Percentiles rank a stretch among this genome's conserved stretches.
Evolutionary conservation across 1,140 invertebrate species (phyloP).

Genomic region (Holotrichia oblita): DNA sequence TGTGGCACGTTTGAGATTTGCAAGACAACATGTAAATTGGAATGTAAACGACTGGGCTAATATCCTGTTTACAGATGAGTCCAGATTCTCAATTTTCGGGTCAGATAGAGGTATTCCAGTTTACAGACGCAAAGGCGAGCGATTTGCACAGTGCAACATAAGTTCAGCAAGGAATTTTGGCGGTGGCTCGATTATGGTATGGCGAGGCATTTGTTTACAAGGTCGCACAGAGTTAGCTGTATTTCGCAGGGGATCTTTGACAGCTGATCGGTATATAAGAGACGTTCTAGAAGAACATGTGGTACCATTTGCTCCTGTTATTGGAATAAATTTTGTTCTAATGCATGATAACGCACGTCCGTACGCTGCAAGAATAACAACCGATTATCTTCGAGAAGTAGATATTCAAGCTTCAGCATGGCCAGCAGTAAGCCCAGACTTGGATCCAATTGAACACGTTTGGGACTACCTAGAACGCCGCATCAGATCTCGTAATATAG

Average conservation of each 20-base stretch:
- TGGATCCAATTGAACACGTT: slow-evolving; percentile 10
- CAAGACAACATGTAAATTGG: slow-evolving; percentile 32
- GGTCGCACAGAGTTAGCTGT: slow-evolving; percentile 34
- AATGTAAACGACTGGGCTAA: neutral
- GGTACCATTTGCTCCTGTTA: no score
- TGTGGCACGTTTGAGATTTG: slow-evolving; percentile 33
- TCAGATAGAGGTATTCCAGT: slow-evolving; percentile 20
- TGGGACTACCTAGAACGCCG: neutral
- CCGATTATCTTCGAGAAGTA: neutral
- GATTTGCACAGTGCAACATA: slow-evolving; percentile 46
- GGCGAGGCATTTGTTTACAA: slow-evolving; percentile 40
- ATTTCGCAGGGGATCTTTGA: slow-evolving; percentile 17
- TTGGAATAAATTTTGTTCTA: slow-evolving; percentile 30
- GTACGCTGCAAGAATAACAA: slow-evolving; percentile 25
- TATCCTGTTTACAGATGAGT: neutral
- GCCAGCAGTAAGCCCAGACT: slow-evolving; percentile 20
- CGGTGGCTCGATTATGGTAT: slow-evolving; percentile 33
- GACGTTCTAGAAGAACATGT: no score
- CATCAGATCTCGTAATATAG: no score
- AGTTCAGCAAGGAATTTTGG: neutral
- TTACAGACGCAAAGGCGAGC: slow-evolving; percentile 43
- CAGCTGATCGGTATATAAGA: slow-evolving; percentile 9
- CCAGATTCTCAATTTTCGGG: neutral
- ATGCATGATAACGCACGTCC: slow-evolving; percentile 36
- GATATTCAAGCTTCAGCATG: slow-evolving; percentile 36